Evolutionary conservation across 2,113 vertebrate species (phyloP).

Genomic region (Odocoileus virginianus): DNA sequence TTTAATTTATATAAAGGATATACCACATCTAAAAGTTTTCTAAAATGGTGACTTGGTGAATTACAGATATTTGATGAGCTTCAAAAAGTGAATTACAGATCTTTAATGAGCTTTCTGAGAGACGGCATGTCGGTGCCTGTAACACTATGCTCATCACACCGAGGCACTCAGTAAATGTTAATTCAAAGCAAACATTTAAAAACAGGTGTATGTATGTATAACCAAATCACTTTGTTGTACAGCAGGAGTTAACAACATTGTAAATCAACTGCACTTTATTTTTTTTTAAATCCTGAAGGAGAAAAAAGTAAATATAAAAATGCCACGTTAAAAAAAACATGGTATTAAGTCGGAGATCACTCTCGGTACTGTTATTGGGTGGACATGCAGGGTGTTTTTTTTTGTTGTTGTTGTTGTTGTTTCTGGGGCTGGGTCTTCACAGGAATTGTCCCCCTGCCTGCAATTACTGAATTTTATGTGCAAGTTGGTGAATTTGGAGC

Average conservation of each 20-base stretch:
- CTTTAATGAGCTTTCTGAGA: background rate
- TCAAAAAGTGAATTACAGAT: background rate
- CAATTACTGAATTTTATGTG: no score
- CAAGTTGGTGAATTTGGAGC: background rate
- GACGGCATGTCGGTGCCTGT: background rate
- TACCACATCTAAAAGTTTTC: background rate
- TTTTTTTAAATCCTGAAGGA: background rate
- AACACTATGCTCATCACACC: background rate
- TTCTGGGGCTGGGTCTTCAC: background rate
- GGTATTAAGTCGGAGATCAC: accelerated
- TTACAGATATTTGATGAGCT: background rate
- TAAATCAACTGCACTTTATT: background rate
- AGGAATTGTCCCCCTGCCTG: background rate
- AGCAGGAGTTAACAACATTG: background rate
- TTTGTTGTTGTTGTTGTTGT: background rate
- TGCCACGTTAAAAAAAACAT: background rate
- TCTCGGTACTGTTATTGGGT: background rate
- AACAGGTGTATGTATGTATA: background rate
- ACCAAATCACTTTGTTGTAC: background rate
- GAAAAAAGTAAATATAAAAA: background rate
- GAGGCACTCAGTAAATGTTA: background rate
- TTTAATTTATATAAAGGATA: constrained; percentile 16
- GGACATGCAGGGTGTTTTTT: background rate
- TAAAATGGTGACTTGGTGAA: background rate
- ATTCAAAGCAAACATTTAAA: background rate